phyloP scores from a whole-genome alignment of 2,888 invertebrate species.

The Luffia ferchaultella region DNA sequence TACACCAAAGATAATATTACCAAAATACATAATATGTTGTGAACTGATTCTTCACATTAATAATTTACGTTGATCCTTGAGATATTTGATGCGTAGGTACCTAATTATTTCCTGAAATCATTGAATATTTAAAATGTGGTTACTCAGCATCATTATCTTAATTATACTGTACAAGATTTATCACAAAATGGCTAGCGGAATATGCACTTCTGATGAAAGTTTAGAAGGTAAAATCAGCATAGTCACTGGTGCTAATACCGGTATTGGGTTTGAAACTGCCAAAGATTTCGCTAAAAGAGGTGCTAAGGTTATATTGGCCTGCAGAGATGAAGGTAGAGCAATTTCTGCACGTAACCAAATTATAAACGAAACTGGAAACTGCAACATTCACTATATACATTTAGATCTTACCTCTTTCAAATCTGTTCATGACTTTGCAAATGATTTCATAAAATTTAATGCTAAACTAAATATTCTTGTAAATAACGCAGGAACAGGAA shows the following conservation, averaged over 20 bases:
- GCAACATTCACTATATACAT: conserved; percentile 70
- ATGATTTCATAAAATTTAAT: conserved; percentile 74
- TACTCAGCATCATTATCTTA: conserved; percentile 2
- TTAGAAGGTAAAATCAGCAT: conserved; percentile 33
- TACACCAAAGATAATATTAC: too few relatives aligned
- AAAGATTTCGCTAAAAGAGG: conserved; percentile 46
- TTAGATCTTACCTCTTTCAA: conserved; percentile 76
- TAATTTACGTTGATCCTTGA: too few relatives aligned
- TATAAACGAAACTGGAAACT: conserved; percentile 68
- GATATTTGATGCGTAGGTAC: too few relatives aligned
- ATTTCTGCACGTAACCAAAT: conserved; percentile 63
- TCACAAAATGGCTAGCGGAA: conserved; percentile 19
- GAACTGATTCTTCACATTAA: too few relatives aligned
- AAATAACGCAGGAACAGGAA: conserved; percentile 84
- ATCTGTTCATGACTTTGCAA: conserved; percentile 80
- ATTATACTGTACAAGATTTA: conserved; percentile 6
- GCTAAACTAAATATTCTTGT: conserved; percentile 76
- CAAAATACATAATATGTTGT: too few relatives aligned
- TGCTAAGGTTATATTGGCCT: conserved; percentile 60
- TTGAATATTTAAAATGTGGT: conserved; percentile 8
- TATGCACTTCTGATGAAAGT: conserved; percentile 19
- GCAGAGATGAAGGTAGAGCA: conserved; percentile 38
- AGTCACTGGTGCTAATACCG: conserved; percentile 35
- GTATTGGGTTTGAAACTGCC: conserved; percentile 36
- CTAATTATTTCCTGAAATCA: too few relatives aligned